Evolutionary conservation across 2,113 vertebrate species (phyloP), one percentile per base, ranked within the genome.

Genomic region (Chrysochloris asiatica): DNA sequence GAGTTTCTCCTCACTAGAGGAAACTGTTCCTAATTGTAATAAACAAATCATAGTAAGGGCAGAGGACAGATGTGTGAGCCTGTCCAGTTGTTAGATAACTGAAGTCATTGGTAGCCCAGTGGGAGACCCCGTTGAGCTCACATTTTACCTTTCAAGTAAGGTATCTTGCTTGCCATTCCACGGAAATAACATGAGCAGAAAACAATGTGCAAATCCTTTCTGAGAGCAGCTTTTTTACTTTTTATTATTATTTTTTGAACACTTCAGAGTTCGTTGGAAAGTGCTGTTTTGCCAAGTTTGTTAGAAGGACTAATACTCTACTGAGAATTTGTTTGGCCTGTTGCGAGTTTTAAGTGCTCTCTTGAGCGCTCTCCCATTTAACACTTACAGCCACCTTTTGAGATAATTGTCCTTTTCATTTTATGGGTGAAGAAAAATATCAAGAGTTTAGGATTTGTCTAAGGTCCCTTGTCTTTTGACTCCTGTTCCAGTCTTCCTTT

Each of bases 41-140:
- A 84, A 95, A 95, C 92, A 94, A 92, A 81, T 28, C 71, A 71
- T 63, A 52, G 90, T 83, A 78, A 77, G 88, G 71, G 59, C 67
- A 73, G 88, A 89, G 94, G 92, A 88, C 91, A 88, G 65, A 94
- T 45, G 24, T 45, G 24, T 52, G n/a, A 50, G 48, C 24, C 4
- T 17, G n/a, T 54, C 36, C n/a, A n/a, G n/a, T 21, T 48, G 67
- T 78, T n/a, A 85, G 91, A 43, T 89, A 75, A 36, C 67, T 16
- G 56, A 81, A 80, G 89, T 52, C 79, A n/a, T 36, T 10, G 17
- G 82, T 13, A 36, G 80, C 52, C 26, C 48, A 11, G 26, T 9
- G 26, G 47, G 63, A 75, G 76, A 77, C 76, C 94, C 65, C 63
- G 69, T 2, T 22, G 65, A 80, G 36, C 90, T 86, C 56, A 11